phyloP scores from a whole-genome alignment of 2,888 invertebrate species.

The Apodemia duryi region DNA sequence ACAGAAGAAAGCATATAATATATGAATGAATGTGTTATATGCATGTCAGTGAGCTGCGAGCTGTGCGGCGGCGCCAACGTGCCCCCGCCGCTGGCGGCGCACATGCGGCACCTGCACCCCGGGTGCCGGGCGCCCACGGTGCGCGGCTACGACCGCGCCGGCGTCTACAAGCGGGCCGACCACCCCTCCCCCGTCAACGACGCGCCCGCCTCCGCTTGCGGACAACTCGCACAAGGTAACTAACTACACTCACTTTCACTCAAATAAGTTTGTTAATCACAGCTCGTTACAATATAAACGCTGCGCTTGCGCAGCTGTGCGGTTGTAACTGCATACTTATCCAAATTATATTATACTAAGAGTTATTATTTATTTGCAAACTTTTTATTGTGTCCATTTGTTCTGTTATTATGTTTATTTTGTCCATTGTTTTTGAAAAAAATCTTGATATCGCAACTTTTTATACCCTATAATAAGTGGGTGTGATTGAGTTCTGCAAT shows the following conservation, averaged over 20 bases:
- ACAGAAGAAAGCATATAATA: no score
- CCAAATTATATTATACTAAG: neutral
- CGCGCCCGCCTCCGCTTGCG: conserved; percentile 46
- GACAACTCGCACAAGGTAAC: conserved; percentile 56
- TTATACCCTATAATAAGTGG: no score
- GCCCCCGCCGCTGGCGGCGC: conserved; percentile 91
- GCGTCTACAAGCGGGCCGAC: conserved; percentile 87
- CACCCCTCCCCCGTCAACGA: conserved; percentile 40
- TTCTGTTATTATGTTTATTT: neutral
- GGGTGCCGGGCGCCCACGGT: conserved; percentile 93
- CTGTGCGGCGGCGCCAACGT: conserved; percentile 86
- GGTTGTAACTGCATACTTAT: no score
- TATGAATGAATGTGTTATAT: no score
- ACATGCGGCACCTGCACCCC: conserved; percentile 93
- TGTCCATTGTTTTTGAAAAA: neutral
- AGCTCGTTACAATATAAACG: no score
- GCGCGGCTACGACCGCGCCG: conserved; percentile 95
- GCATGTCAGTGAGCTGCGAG: conserved; percentile 83
- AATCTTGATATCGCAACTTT: no score
- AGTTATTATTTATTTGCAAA: conserved; percentile 1
- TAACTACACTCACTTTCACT: no score
- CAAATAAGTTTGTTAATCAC: no score
- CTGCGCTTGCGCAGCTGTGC: no score
- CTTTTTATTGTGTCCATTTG: neutral
- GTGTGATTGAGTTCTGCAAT: no score